Base-by-base conservation (phyloP, 2,888 invertebrate species). In the Nineta flava region DNA sequence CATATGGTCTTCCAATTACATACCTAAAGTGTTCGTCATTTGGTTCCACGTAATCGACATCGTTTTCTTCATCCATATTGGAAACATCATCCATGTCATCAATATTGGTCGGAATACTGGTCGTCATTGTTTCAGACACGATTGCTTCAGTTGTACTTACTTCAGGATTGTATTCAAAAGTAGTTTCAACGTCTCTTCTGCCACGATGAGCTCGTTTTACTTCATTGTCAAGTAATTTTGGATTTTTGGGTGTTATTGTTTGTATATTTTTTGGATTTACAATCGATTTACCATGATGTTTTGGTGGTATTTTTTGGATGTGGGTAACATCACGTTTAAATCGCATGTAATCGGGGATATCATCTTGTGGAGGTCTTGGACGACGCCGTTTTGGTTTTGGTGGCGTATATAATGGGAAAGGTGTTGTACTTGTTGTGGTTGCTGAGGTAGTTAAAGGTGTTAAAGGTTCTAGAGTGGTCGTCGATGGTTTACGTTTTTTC, bases 81-180 rank as follows among this genome's bases (percentile, higher is more conserved):
- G 17, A 43, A 19, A 7, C 9, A 7, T 19, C 21, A 9, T 43
- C 43, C 4, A 38, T 13, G 15, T 15, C 55, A 58, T 2, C 55
- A 42, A 55, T 42, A 55, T 42, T 46, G 54, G 53, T 13, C 53
- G 19, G 53, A 54, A 32, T 57, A 10, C n/a, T 16, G 41, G 15
- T 13, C 32, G 31, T 48, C 15, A 15, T 10, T 1, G 19, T 16
- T 46, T n/a, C 15, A 26, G 15, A 15, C 3, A n/a, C 12, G 10
- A 17, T 34, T 21, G 19, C 10, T 1, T 46, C 46, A 34, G 17
- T 26, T 46, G 7, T 26, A 46, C 12, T 31, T 13, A 12, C n/a
- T 13, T 13, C n/a, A 38, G 38, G 4, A 6, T 40, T 21, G 16
- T 15, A 9, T 15, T 17, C 47, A 12, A 9, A 17, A 10, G 16